phyloP scores from a whole-genome alignment of 2,797 vertebrate genomes.

The Acanthurus leucopareius region DNA sequence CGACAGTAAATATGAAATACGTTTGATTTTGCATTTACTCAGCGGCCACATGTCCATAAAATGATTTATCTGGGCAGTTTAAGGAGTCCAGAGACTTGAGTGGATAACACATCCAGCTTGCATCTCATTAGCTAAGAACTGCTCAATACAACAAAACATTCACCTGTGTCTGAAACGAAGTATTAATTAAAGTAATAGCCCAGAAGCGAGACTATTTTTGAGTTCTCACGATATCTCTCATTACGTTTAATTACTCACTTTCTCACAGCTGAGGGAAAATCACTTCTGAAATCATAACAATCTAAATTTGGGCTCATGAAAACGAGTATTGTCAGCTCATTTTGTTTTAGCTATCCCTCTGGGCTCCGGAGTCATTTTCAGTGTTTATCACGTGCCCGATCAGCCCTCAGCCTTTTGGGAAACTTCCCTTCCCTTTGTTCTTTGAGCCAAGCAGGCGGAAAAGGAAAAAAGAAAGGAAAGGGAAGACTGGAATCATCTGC shows the following conservation, averaged over 20 bases:
- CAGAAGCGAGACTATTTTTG: constrained; percentile 35
- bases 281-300: constrained; percentile 68
- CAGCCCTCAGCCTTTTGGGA: constrained; percentile 53
- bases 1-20: constrained; percentile 1
- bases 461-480: constrained; percentile 20
- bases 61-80: constrained; percentile 40
- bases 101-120: constrained; percentile 43
- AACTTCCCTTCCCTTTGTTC: constrained; percentile 78
- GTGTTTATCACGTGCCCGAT: constrained; percentile 70
- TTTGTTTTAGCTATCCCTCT: constrained; percentile 75
- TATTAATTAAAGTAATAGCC: constrained; percentile 38
- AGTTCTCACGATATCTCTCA: constrained; percentile 47
- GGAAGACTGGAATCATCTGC: constrained; percentile 58
- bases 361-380: constrained; percentile 65
- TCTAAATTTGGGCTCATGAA: constrained; percentile 68
- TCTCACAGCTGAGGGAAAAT: constrained; percentile 61
- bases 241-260: constrained; percentile 71
- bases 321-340: constrained; percentile 77
- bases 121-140: constrained; percentile 56
- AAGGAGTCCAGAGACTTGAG: constrained; percentile 24
- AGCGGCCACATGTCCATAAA: constrained; percentile 14
- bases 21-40: constrained; percentile 21
- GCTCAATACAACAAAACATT: constrained; percentile 48
- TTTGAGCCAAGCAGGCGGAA: constrained; percentile 59
- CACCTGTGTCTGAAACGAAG: constrained; percentile 55